Base-by-base conservation (phyloP, 2,888 invertebrate genomes). In the Itoplectis maculator region DNA sequence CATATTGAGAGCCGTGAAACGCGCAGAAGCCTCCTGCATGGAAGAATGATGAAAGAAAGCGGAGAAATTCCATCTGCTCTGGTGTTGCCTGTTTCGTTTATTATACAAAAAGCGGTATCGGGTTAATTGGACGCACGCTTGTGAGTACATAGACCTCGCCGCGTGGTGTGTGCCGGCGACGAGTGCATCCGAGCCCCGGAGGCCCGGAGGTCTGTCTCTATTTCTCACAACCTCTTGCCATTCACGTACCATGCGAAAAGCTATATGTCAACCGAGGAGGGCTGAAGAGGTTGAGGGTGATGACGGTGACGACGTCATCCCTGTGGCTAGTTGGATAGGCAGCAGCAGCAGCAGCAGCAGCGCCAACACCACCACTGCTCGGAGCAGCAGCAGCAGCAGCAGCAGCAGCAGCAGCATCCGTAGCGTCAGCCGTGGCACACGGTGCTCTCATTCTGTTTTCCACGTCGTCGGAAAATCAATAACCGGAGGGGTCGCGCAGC, bases 401-500 rank as follows among this genome's bases (percentile, higher is more conserved):
- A 82, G 78, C 79, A 79, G 56, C 80, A 61, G 45, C 54, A 47
- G 70, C 82, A 79, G 75, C 79, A 79, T 76, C 82, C 79, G 79
- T 76, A 61, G 72, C 51, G 42, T 51, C 78, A 65, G 49, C 56
- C 56, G 37, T 59, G 37, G 35, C 65, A 42, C 54, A 35, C 73
- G 29, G 61, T 72, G 73, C 74, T 69, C 83, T 66, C 82, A 81
- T 78, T 84, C 82, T 81, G 86, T 86, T 86, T 85, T 84, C 83
- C 81, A 73, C 79, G 70, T 82, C 66, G 79, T 78, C 79, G 76
- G 89, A 92, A 92, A 92, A 92, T 92, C 92, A 92, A 92, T 92
- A 92, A 92, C 91, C 87, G 87, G 88, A 87, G 89, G 88, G 88
- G 29, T 29, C 29, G 88, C 86, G 90, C 90, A 91, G 91, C 91